Base-by-base conservation (phyloP, 2,888 invertebrate species). In the Pegoplata infirma region DNA sequence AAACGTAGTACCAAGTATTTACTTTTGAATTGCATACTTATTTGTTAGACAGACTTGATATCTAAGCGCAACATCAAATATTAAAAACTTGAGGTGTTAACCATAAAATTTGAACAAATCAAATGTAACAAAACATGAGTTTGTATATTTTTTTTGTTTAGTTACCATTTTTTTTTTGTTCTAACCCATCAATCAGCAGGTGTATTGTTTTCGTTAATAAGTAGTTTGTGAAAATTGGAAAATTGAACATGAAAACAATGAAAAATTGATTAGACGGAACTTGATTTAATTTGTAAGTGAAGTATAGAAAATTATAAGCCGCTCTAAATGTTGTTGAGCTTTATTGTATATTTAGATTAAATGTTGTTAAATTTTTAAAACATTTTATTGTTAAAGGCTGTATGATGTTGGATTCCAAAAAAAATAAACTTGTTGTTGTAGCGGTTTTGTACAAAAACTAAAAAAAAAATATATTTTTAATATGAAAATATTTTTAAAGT, bases 91-190 rank as follows among this genome's bases (percentile, higher is more conserved):
- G 51, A 75, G 75, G 75, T 79, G 79, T 79, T 72, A 79, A 79
- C 75, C 79, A 79, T 75, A 67, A 75, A 79, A 79, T 75, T 79
- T 75, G 55, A 72, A 72, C 67, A 71, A 72, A 71, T 79, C 75
- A 79, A 79, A 79, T 71, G 44, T 44, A 75, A 71, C 7, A 66
- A 51, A 79, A 56, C 32, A 68, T 32, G n/a, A 16, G 14, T 59
- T 59, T 64, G 58, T 7, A 44, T 63, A 44, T 64, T 68, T 8
- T 25, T 32, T 44, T 53, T 14, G n/a, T 5, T 56, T 51, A 6
- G 3, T 40, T 17, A 71, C 55, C 71, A 1, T 2, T 8, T 40
- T 40, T 40, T n/a, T 40, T 40, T 40, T n/a, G 14, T 56, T 51
- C 12, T 28, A 12, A 72, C 56, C 71, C 25, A 75, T 79, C 71